Base-by-base conservation (phyloP, 2,797 vertebrate species). In the Sebastiscus tertius region DNA sequence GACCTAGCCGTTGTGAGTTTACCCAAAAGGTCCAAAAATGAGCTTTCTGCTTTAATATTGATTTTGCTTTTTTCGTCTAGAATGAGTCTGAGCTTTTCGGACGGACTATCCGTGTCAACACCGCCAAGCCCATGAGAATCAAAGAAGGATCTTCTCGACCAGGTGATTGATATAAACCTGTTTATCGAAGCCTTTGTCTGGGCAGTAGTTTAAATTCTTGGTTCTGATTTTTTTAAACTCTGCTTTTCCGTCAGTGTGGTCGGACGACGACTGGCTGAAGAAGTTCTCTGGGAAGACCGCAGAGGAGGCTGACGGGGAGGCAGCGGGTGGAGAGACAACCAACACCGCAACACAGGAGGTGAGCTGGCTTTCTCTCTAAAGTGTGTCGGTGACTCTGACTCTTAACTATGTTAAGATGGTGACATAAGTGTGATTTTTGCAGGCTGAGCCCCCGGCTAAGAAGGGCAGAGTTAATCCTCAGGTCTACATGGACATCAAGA, bases 401-500 rank as follows among this genome's bases (percentile, higher is more conserved):
- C 0, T 54, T 42, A 31, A 29, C 16, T 49, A 3, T 46, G 20
- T 72, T 13, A 1, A 31, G 11, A 24, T 42, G 1, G 2, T 54
- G 27, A 58, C n/a, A 8, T 3, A 5, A 10, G 7, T 46, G 8
- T 81, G 6, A 66, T 80, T 52, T 80, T 61, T 78, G 18, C 87
- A 98, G 99, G 96, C 94, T 0, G 97, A 99, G 75, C 98, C 97
- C 2, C 94, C 96, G 0, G 94, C 96, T 22, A 99, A 99, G 89
- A 99, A 99, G 87, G 93, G 97, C 16, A 89, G 98, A 77, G 95
- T 94, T 1, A 99, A 99, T 88, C 98, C 99, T 8, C 98, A 98
- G 88, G 98, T 99, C 24, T 99, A 97, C 93, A 98, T 99, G 97
- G 99, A 99, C 81, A 97, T 99, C 90, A 99, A 99, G 94, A 99